Evolutionary conservation across 2,113 vertebrate genomes (phyloP), one percentile per base, ranked within the genome.

Genomic region (Nasalis larvatus): DNA sequence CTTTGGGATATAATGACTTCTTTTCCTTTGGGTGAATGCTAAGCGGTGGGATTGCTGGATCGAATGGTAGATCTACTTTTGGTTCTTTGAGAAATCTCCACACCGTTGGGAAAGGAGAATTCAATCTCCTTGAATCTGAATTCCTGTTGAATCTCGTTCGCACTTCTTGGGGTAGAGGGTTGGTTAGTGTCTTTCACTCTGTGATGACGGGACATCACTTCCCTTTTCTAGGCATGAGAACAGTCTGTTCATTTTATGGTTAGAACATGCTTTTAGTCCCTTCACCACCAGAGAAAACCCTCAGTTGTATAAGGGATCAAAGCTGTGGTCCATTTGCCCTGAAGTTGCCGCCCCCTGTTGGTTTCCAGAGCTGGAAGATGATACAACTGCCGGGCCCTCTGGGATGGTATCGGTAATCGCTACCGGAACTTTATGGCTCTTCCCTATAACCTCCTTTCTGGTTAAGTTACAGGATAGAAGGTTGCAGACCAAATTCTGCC

Each of bases 341-440:
- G 18, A 11, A 17, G 14, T 42, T 6, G 16, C 7, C 9, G 4
- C 13, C 18, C 1, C 27, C 23, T 6, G 32, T 23, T 35, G 12
- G 2, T 30, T 54, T 42, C 52, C 6, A 1, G 1, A 6, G 17
- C 10, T 40, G 20, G 85, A 40, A 23, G 54, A 8, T 27, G 3
- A 5, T 13, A 10, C 47, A 14, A 6, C 14, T 4, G 47, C 27
- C 16, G 21, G 47, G 40, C 23, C 68, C 12, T 37, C 14, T 0
- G 2, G 32, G 42, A 40, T 2, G 12, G 11, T 3, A 40, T 4
- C 0, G 0, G 54, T 1, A 49, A 52, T 25, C 0, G 0, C 18
- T 40, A 45, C 37, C 2, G 60, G 30, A 9, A 25, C 18, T 17
- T 18, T n/a, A 4, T 3, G 16, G 2, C 71, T 17, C 40, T 56